These are phyloP conservation scores for Neotoma lepida DNA, from an alignment of 2,113 vertebrate genomes.

Conservation along the genomic window DNA sequence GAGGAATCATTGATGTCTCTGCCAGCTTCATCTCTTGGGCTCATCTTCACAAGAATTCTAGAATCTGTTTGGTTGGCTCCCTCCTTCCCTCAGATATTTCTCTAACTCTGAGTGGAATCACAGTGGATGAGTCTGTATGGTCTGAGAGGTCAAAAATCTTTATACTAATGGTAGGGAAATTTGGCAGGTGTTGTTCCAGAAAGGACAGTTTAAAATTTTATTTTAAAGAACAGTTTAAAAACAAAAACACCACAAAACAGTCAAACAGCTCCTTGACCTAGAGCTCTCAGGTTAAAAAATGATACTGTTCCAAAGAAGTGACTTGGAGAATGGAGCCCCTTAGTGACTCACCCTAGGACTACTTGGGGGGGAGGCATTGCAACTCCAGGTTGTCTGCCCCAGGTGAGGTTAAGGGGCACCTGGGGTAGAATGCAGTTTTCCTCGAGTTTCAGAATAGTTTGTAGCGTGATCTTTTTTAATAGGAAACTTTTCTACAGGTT, in stretches of 20 bases:
- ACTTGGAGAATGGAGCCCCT: conserved; percentile 36
- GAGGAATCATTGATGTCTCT: background rate
- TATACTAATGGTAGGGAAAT: background rate
- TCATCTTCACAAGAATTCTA: background rate
- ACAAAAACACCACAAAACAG: too few species aligned
- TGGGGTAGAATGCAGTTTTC: background rate
- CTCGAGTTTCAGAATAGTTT: background rate
- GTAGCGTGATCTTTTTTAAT: background rate
- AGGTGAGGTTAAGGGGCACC: background rate
- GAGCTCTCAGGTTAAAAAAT: background rate
- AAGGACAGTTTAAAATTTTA: background rate
- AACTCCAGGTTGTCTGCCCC: background rate
- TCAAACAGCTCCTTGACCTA: background rate
- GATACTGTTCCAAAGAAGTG: conserved; percentile 40
- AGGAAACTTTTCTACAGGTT: background rate
- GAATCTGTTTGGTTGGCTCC: background rate
- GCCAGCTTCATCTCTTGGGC: background rate
- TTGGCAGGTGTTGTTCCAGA: background rate
- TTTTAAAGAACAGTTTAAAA: too few species aligned
- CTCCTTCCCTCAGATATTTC: background rate
- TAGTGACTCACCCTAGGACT: background rate
- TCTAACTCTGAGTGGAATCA: background rate
- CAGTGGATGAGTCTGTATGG: background rate
- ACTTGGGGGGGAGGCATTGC: background rate
- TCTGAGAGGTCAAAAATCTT: background rate